Conservation (phyloP, 2,888 invertebrate species). For the Altica lythri region DNA sequence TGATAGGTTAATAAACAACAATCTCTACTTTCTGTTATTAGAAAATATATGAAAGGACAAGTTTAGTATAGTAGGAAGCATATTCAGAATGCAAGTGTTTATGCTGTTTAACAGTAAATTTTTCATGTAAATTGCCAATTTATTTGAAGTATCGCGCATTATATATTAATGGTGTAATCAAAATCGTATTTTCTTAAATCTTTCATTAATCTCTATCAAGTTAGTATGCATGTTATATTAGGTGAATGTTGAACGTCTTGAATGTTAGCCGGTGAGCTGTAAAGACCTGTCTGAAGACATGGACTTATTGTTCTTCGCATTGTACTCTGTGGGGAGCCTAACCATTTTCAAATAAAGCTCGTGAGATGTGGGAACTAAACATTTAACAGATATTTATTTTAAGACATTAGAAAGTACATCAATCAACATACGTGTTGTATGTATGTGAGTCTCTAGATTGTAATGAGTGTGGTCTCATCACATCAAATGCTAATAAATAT, state of each 20-base stretch:
- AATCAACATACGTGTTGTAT: slow-evolving; percentile 25
- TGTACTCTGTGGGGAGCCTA: slow-evolving; percentile 30
- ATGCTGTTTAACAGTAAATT: too few relatives aligned
- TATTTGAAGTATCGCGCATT: too few relatives aligned
- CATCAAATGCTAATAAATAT: too few relatives aligned
- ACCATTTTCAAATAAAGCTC: slow-evolving; percentile 30
- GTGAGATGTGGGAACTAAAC: slow-evolving; percentile 34
- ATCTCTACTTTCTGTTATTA: too few relatives aligned
- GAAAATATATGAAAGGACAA: too few relatives aligned
- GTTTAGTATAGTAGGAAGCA: too few relatives aligned
- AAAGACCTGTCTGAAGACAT: slow-evolving; percentile 25
- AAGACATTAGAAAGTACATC: slow-evolving; percentile 37
- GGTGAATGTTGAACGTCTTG: slow-evolving; percentile 5
- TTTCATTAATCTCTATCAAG: slow-evolving; percentile 25
- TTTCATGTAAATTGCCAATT: too few relatives aligned
- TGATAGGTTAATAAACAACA: too few relatives aligned
- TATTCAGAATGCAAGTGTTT: too few relatives aligned
- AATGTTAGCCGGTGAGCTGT: slow-evolving; percentile 23
- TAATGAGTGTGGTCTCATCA: slow-evolving; percentile 8
- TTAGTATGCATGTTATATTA: slow-evolving; percentile 7
- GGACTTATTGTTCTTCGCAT: slow-evolving; percentile 34
- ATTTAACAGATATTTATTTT: slow-evolving; percentile 36
- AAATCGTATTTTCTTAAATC: slow-evolving; percentile 18
- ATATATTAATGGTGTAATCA: slow-evolving; percentile 1
- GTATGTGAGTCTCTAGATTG: not conserved